phyloP scores from a whole-genome alignment of 2,888 invertebrate species.

The Hypena proboscidalis region DNA sequence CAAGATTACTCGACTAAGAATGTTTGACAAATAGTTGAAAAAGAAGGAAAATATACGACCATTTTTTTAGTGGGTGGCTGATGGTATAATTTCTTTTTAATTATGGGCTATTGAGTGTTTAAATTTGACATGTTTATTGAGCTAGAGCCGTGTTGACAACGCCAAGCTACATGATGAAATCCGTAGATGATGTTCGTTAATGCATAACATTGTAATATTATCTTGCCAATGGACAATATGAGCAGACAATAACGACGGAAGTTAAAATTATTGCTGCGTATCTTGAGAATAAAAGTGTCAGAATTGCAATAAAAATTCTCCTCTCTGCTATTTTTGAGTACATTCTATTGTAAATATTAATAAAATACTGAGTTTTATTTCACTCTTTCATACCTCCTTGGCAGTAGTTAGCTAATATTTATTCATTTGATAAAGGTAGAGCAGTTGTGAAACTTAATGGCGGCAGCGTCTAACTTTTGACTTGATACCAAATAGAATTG shows the following conservation, averaged over 20 bases:
- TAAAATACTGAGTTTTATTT: too few relatives aligned
- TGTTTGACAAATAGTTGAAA: conserved; percentile 11
- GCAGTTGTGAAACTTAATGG: too few relatives aligned
- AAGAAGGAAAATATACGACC: conserved; percentile 1
- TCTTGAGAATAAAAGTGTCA: not conserved
- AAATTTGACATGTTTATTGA: conserved; percentile 13
- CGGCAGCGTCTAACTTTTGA: too few relatives aligned
- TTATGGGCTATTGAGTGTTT: conserved; percentile 9
- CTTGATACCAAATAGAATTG: too few relatives aligned
- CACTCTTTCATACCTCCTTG: too few relatives aligned
- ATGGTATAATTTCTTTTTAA: conserved; percentile 4
- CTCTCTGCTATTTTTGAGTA: too few relatives aligned
- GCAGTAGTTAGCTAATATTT: too few relatives aligned
- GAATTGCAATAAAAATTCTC: not conserved
- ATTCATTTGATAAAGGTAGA: too few relatives aligned
- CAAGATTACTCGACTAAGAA: conserved; percentile 21
- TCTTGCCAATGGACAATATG: not conserved
- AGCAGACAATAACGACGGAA: not conserved
- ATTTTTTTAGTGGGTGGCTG: not conserved
- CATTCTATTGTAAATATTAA: too few relatives aligned
- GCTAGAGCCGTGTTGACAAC: conserved; percentile 3
- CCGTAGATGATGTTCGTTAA: not conserved
- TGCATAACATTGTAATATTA: conserved; percentile 1
- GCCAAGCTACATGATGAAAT: not conserved
- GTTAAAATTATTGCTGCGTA: conserved; percentile 3